Evolutionary conservation across 2,113 vertebrate species (phyloP), one percentile per base, ranked within the genome.

Genomic region (Eptesicus fuscus): DNA sequence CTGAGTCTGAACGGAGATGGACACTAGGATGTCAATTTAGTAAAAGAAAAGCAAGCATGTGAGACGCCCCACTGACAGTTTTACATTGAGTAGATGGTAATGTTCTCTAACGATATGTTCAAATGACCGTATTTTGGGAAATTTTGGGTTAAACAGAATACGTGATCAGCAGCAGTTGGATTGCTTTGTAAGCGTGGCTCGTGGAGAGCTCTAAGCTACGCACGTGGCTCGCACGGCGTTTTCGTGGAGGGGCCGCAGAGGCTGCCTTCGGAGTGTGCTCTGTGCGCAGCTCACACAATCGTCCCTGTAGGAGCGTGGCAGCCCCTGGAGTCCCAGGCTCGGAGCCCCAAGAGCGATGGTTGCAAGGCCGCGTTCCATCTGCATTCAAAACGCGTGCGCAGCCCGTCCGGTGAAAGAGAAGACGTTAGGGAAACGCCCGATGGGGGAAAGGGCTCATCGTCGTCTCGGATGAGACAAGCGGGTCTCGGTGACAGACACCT

Each of bases 401-500:
- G 20, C 20, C 53, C 8, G 10, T 51, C 42, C 78, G n/a, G 18
- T 63, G 67, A 74, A 53, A 37, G 8, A 16, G 67, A 32, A 28
- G 44, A 2, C 13, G 9, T 77, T 6, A 13, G n/a, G 37, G 76
- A 74, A 63, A 77, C 0, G 0, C 2, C 51, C 5, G 17, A 18
- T 18, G 51, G 51, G 18, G 17, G 51, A 17, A 53, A 20, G 37
- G 37, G 37, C 47, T 49, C 47, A 16, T 49, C 0, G 1, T 3
- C 9, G 7, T 0, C 71, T 78, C n/a, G 1, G 28, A 14, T 3
- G 6, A 49, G 79, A 86, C 0, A 1, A 67, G 28, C 53, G 73
- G 59, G n/a, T 14, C 67, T 53, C 28, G 25, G 23, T 30, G 63
- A 7, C 0, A 12, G 22, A 14, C 0, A 0, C 5, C 25, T 0